Evolutionary conservation across 2,888 invertebrate species (phyloP), one percentile per base, ranked within the genome.

Genomic region (Encarsia formosa): DNA sequence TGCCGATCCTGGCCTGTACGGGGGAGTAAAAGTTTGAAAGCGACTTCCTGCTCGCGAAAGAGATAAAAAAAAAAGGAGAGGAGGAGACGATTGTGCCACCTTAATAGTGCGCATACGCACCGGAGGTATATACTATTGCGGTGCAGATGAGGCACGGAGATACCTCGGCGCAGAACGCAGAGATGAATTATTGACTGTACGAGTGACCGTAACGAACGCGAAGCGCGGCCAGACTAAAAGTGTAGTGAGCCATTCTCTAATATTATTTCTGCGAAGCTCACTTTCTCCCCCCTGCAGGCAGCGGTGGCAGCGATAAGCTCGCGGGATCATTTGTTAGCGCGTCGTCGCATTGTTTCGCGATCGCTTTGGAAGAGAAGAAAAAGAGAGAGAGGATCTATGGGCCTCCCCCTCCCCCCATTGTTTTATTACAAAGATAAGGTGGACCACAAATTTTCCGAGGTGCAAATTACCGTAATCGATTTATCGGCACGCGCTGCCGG

Each of bases 311-410:
- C 61, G 72, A 73, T 73, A 73, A 73, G 53, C 64, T 55, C 5
- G 29, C 29, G 51, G 57, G 63, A 70, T 70, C 71, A 73, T 73
- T 73, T 73, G 71, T 72, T 71, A 71, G 63, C 58, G 64, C 65
- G 63, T 55, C 64, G 63, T 54, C 57, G 67, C 68, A 73, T 73
- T 73, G 73, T 73, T 70, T 72, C 66, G 63, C 56, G 49, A n/a
- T n/a, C n/a, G n/a, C n/a, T n/a, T n/a, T n/a, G n/a, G n/a, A n/a
- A n/a, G n/a, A n/a, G n/a, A n/a, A n/a, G n/a, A n/a, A n/a, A n/a
- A n/a, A n/a, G n/a, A n/a, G 54, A 23, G 46, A 37, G 54, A 56
- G 59, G 68, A 72, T 72, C 71, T 69, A 73, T 73, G 69, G 63
- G 19, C 51, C 31, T 44, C 54, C 58, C 56, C 56, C 53, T 52